Conservation (phyloP, 2,888 invertebrate species). For the Machimus rusticus region DNA sequence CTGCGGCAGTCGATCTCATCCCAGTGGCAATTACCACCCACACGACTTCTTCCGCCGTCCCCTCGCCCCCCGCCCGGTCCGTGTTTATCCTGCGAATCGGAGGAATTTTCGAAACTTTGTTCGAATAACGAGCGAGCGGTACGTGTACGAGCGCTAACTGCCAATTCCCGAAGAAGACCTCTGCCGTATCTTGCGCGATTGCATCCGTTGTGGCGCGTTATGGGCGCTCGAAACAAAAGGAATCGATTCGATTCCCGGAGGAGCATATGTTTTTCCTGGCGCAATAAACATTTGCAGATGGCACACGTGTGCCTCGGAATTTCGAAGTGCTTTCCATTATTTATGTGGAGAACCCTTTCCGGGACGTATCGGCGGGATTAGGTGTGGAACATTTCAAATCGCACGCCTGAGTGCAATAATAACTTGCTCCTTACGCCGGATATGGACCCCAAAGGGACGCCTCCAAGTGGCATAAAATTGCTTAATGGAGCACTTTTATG, state of each 20-base stretch:
- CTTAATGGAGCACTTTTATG: background rate
- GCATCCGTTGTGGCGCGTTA: background rate
- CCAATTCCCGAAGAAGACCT: constrained; percentile 36
- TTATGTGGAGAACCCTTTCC: constrained; percentile 46
- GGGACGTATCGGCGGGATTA: constrained; percentile 46
- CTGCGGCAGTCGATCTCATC: background rate
- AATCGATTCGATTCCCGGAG: constrained; percentile 45
- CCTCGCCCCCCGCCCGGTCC: background rate
- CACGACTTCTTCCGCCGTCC: background rate
- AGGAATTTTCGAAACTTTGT: constrained; percentile 18
- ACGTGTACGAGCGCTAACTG: constrained; percentile 44
- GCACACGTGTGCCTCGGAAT: constrained; percentile 47
- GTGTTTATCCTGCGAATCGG: constrained; percentile 20
- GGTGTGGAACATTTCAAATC: constrained; percentile 47
- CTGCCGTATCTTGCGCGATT: constrained; percentile 20
- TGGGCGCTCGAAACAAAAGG: constrained; percentile 33
- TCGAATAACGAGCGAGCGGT: constrained; percentile 3
- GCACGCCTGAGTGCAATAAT: constrained; percentile 50
- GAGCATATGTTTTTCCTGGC: constrained; percentile 49
- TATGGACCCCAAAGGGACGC: background rate
- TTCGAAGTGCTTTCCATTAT: constrained; percentile 49
- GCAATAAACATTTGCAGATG: constrained; percentile 46
- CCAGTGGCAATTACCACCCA: background rate
- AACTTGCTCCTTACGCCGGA: constrained; percentile 48
- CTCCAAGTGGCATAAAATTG: background rate